These are phyloP conservation scores for Stomorhina lunata DNA, from an alignment of 2,888 invertebrate genomes.

Conservation along the genomic window DNA sequence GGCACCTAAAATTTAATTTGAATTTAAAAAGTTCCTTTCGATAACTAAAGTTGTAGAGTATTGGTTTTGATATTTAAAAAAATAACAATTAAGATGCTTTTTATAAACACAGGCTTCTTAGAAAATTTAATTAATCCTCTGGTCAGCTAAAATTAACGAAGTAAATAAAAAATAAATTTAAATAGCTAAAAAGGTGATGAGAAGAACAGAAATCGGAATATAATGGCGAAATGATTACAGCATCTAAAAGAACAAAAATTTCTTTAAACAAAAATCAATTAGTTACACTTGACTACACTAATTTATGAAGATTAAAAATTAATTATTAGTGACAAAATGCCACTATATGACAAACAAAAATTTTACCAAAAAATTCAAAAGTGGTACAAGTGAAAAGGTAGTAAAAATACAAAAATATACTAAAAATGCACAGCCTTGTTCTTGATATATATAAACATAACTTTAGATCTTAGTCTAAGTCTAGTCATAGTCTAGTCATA, in stretches of 20 bases:
- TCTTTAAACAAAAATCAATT: constrained; percentile 48
- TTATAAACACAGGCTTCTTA: too few relatives aligned
- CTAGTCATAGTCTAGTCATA: too few relatives aligned
- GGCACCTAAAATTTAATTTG: too few relatives aligned
- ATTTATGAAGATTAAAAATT: constrained; percentile 44
- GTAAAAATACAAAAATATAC: background rate
- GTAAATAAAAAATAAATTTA: background rate
- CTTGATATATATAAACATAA: too few relatives aligned
- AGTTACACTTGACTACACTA: constrained; percentile 33
- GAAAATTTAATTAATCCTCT: background rate
- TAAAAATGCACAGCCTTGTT: too few relatives aligned
- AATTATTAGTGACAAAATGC: constrained; percentile 45
- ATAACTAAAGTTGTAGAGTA: too few relatives aligned
- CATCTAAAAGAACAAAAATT: background rate
- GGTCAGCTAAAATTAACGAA: background rate
- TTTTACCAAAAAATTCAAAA: background rate
- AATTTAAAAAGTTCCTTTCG: too few relatives aligned
- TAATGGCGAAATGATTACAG: too few relatives aligned
- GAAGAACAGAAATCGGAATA: background rate
- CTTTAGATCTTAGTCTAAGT: too few relatives aligned
- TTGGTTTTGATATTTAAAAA: too few relatives aligned
- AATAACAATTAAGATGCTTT: too few relatives aligned
- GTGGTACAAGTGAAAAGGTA: background rate
- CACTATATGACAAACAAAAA: constrained; percentile 27
- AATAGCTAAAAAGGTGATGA: background rate